Evolutionary conservation across 1,140 invertebrate genomes (phyloP).

Genomic region (Drosophila leontia): DNA sequence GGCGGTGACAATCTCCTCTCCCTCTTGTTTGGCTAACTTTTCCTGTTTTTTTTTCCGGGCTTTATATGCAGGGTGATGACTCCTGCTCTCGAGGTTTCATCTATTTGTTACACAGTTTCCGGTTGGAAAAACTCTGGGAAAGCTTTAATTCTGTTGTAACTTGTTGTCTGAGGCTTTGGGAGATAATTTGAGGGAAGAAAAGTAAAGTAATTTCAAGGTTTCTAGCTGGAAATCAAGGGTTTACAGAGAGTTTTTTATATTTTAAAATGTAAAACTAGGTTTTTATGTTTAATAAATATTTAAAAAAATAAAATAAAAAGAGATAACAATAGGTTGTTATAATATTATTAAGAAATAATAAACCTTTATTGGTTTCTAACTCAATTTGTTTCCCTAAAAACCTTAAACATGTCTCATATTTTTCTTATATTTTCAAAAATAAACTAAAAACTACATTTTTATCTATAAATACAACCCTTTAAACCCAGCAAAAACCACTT

Average conservation of each 20-base stretch:
- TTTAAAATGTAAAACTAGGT: not conserved
- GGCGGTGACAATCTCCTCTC: not conserved
- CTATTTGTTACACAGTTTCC: constrained; percentile 3
- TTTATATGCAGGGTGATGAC: constrained; percentile 8
- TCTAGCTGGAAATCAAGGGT: too few relatives aligned
- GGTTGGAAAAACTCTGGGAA: not conserved
- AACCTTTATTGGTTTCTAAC: not conserved
- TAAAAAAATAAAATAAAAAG: not conserved
- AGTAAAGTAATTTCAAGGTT: not conserved
- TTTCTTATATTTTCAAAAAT: not conserved
- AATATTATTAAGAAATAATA: not conserved
- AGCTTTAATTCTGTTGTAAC: not conserved
- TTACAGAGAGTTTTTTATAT: not conserved
- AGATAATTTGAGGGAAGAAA: not conserved
- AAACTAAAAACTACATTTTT: not conserved
- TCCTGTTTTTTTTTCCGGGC: constrained; percentile 17
- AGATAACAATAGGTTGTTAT: not conserved
- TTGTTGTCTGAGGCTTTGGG: not conserved
- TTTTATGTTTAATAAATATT: not conserved
- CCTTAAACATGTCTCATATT: not conserved
- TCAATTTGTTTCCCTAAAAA: not conserved
- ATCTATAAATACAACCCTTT: not conserved
- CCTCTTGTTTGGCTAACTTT: constrained; percentile 37
- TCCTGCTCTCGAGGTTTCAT: constrained; percentile 13
- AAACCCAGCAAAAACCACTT: not conserved